Percentiles rank a stretch among this genome's conserved stretches.
Conservation (phyloP, 2,797 vertebrate genomes). For the Cossypha heuglini region DNA sequence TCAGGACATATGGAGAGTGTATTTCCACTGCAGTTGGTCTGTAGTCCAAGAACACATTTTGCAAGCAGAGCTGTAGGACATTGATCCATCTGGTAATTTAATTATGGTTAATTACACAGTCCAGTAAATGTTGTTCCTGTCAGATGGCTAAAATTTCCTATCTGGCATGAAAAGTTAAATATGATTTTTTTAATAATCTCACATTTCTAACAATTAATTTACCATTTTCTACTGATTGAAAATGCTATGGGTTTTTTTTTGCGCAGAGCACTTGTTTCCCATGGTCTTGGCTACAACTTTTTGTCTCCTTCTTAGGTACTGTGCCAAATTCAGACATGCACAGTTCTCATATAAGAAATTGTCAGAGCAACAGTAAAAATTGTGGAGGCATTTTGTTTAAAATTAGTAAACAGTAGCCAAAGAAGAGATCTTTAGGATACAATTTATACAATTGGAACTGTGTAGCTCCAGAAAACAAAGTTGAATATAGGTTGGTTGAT, state of each 20-base stretch:
- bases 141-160: neutral
- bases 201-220: neutral
- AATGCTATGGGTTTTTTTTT: neutral
- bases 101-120: neutral
- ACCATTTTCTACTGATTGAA: neutral
- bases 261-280: rapidly evolving
- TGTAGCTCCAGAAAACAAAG: too few relatives aligned
- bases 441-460: too few relatives aligned
- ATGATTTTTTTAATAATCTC: neutral
- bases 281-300: neutral
- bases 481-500: too few relatives aligned
- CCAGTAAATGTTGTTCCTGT: neutral
- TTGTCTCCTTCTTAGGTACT: neutral
- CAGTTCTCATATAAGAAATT: neutral
- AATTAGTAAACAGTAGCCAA: too few relatives aligned
- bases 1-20: neutral
- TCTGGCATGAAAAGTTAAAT: neutral
- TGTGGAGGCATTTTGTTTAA: too few relatives aligned
- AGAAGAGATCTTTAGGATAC: too few relatives aligned
- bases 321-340: neutral
- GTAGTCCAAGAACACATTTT: neutral
- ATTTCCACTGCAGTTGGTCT: neutral
- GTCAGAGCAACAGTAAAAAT: neutral
- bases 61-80: neutral
- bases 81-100: neutral